Evolutionary conservation across 2,113 vertebrate genomes (phyloP).

Genomic region (Zeus faber): DNA sequence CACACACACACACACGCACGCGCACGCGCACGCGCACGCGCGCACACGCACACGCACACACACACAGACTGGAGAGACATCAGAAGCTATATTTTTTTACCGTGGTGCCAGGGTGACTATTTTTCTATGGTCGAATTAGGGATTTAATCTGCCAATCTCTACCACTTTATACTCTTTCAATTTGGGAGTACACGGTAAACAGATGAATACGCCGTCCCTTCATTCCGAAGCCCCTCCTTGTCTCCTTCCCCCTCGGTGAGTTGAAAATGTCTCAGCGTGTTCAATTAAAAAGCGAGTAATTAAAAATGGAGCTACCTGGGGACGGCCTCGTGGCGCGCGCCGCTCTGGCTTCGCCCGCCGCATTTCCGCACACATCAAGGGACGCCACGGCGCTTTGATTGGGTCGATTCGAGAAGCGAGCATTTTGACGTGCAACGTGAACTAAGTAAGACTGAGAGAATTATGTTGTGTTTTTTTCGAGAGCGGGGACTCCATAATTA

Average conservation of each 20-base stretch:
- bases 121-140: no score
- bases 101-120: no score
- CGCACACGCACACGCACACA: no score
- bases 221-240: constrained; percentile 29
- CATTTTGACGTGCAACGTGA: constrained; percentile 19
- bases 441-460: constrained; percentile 16
- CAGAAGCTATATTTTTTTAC: no score
- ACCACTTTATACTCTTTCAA: background rate
- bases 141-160: no score
- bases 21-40: no score
- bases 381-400: constrained; percentile 27
- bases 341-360: constrained; percentile 22
- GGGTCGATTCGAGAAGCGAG: constrained; percentile 21
- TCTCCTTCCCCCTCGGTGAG: constrained; percentile 37
- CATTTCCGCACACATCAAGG: constrained; percentile 26
- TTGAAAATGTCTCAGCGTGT: constrained; percentile 39
- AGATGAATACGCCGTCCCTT: constrained; percentile 26
- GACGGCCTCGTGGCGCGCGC: constrained; percentile 12
- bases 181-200: constrained; percentile 14
- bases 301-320: constrained; percentile 49
- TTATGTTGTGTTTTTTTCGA: no score
- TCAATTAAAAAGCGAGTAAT: constrained; percentile 56
- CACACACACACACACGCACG: background rate
- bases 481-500: constrained; percentile 8
- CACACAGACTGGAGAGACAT: no score